Evolutionary conservation across 92 coral and sea anemone species (phyloP).

Genomic region (Meandrina meandrites): DNA sequence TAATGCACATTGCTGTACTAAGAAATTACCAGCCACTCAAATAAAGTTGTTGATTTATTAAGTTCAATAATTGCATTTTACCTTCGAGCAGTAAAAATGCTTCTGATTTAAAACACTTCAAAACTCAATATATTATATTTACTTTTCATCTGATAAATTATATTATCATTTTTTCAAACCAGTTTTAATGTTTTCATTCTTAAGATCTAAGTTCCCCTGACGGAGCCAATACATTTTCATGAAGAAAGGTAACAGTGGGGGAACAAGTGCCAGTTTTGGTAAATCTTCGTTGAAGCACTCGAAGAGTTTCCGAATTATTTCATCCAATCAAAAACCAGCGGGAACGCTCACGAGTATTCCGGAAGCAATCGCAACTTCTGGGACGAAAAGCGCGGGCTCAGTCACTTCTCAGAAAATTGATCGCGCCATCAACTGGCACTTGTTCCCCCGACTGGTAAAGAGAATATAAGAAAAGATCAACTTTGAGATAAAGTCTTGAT

Average conservation of each 20-base stretch:
- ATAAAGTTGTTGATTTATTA: background rate
- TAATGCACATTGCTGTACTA: no score
- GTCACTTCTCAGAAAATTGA: no score
- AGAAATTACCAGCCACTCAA: background rate
- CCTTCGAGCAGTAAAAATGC: background rate
- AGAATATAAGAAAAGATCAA: no score
- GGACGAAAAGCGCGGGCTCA: no score
- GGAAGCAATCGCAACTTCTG: no score
- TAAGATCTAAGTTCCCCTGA: background rate
- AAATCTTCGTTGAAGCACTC: no score
- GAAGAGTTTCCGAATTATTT: no score
- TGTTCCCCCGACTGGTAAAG: no score
- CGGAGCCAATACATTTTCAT: background rate
- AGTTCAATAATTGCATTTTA: background rate
- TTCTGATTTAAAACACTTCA: background rate
- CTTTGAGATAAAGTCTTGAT: background rate
- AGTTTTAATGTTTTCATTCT: background rate
- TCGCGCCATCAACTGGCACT: no score
- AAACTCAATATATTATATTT: constrained; percentile 9
- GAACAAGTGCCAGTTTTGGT: no score
- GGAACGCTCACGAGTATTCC: no score
- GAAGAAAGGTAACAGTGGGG: background rate
- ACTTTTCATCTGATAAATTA: background rate
- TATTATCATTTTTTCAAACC: background rate
- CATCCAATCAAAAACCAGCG: no score